Conservation (phyloP, 2,113 vertebrate genomes). For the Apteryx owenii region DNA sequence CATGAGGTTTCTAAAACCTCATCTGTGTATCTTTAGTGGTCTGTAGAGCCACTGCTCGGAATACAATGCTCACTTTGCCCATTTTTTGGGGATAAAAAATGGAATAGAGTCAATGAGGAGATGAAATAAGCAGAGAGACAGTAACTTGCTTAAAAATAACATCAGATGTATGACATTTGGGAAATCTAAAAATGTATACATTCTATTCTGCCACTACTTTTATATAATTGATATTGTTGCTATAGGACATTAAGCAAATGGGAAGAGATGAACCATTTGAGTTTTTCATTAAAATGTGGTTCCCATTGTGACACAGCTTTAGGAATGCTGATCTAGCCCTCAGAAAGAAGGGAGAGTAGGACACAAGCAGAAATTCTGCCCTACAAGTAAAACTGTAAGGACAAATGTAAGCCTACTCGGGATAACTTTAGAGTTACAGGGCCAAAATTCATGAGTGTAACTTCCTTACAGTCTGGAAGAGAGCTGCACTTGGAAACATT, state of each 20-base stretch:
- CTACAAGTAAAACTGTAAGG: not conserved
- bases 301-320: not conserved
- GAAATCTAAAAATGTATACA: not conserved
- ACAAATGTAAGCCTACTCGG: not conserved
- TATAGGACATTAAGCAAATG: not conserved
- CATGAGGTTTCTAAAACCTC: not conserved
- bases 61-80: not conserved
- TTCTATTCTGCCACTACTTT: not conserved
- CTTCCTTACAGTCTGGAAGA: not conserved
- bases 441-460: not conserved
- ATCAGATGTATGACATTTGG: not conserved
- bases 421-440: not conserved
- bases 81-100: not conserved
- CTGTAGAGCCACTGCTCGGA: constrained; percentile 21
- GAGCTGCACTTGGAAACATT: not conserved
- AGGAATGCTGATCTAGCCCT: not conserved
- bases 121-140: not conserved
- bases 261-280: not conserved
- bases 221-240: not conserved
- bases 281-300: not conserved
- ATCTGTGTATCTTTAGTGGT: not conserved
- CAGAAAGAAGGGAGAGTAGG: not conserved
- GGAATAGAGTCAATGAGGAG: not conserved
- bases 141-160: not conserved
- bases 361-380: not conserved